A percentile compares a stretch with the other conserved stretches of the same genome.
phyloP scores from a whole-genome alignment of 2,113 vertebrate species.

The Ctenodactylus gundi region DNA sequence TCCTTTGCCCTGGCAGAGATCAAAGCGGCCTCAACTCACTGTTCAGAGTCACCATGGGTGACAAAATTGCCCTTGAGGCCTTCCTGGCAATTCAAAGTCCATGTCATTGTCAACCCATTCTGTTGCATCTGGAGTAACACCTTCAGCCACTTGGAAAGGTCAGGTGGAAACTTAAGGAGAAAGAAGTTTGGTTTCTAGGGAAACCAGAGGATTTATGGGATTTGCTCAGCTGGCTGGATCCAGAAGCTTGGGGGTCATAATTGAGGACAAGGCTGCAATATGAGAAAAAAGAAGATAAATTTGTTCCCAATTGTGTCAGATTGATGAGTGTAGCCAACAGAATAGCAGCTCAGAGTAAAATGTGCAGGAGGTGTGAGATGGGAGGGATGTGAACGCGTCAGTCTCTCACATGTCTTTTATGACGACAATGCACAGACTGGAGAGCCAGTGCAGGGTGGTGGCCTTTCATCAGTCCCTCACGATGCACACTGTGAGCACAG shows the following conservation, averaged over 20 bases:
- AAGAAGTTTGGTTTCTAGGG: neutral
- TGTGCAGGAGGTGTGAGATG: accelerated
- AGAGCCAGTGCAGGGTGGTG: too few relatives aligned
- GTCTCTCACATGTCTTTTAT: neutral
- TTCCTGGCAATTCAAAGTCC: neutral
- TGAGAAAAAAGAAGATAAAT: neutral
- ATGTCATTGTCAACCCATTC: too few relatives aligned
- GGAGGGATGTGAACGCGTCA: neutral
- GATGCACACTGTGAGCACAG: neutral
- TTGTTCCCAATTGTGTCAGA: neutral
- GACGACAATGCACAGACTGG: neutral
- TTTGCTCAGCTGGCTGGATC: neutral
- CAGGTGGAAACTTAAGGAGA: neutral
- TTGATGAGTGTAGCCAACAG: too few relatives aligned
- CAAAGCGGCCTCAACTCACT: neutral
- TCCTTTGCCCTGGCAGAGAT: neutral
- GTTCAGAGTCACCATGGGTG: neutral
- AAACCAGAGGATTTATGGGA: neutral
- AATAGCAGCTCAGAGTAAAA: neutral
- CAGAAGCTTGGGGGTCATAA: neutral
- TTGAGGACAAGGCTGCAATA: neutral
- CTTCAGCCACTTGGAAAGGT: neutral
- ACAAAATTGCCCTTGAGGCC: too few relatives aligned
- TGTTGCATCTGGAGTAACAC: neutral
- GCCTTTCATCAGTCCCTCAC: neutral